phyloP scores from a whole-genome alignment of 1,140 invertebrate genomes.

The Drosophila triauraria region DNA sequence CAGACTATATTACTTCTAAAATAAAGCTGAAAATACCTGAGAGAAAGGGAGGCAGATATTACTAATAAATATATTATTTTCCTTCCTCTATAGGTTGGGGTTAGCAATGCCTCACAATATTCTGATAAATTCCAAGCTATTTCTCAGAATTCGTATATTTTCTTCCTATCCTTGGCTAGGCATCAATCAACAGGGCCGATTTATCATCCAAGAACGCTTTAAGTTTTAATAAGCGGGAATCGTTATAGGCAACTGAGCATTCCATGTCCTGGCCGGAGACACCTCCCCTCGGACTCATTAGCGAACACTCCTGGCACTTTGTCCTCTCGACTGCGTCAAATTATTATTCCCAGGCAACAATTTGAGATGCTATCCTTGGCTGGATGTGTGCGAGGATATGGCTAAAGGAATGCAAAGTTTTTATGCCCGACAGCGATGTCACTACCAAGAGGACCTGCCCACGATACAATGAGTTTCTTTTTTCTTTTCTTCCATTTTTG shows the following conservation, averaged over 20 bases:
- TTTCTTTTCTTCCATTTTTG: constrained; percentile 10
- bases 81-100: not conserved
- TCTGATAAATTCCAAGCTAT: constrained; percentile 6
- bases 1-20: not conserved
- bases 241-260: constrained; percentile 37
- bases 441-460: constrained; percentile 51
- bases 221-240: constrained; percentile 65
- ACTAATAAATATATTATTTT: too few relatives aligned
- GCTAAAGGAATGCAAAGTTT: constrained; percentile 51
- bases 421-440: constrained; percentile 67
- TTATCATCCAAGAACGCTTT: constrained; percentile 56
- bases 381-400: constrained; percentile 38
- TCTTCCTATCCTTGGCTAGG: not conserved
- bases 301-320: constrained; percentile 35
- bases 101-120: not conserved
- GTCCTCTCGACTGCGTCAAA: constrained; percentile 51
- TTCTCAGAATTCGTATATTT: constrained; percentile 6
- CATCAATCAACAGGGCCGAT: constrained; percentile 59
- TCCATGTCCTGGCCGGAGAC: constrained; percentile 16
- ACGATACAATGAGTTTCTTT: constrained; percentile 49
- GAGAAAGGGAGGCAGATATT: too few relatives aligned
- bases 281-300: constrained; percentile 63
- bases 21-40: not conserved
- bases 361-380: constrained; percentile 42
- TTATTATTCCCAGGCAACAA: constrained; percentile 64